Evolutionary conservation across 2,797 vertebrate genomes (phyloP).

Genomic region (Sebastes kiyomatsui): DNA sequence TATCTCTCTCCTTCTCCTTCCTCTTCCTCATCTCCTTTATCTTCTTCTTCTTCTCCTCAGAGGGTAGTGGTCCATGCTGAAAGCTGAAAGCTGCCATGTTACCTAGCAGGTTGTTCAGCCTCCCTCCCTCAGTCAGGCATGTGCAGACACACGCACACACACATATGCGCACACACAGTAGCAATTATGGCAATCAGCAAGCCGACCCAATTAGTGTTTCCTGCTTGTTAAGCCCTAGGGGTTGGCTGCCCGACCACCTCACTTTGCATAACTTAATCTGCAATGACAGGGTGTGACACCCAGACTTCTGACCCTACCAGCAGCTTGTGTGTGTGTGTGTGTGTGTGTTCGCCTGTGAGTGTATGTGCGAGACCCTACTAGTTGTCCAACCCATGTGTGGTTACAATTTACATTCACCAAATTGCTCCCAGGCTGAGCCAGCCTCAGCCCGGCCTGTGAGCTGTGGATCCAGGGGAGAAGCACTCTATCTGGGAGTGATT

Average conservation of each 20-base stretch:
- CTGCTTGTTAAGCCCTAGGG: constrained; percentile 88
- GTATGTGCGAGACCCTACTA: constrained; percentile 80
- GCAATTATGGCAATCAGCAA: constrained; percentile 99
- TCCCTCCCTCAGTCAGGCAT: constrained; percentile 80
- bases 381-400: constrained; percentile 88
- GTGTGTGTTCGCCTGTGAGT: constrained; percentile 30
- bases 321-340: constrained; percentile 68
- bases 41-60: constrained; percentile 39
- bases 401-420: constrained; percentile 93
- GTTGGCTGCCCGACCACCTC: constrained; percentile 86
- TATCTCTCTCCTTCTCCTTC: constrained; percentile 7
- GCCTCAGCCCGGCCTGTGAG: constrained; percentile 34
- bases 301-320: constrained; percentile 92
- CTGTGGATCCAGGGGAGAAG: constrained; percentile 65
- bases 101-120: constrained; percentile 80
- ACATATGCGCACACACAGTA: constrained; percentile 90
- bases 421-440: constrained; percentile 86
- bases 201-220: constrained; percentile 89
- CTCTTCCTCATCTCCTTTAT: constrained; percentile 24
- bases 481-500: constrained; percentile 66
- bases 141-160: constrained; percentile 83
- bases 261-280: constrained; percentile 98
- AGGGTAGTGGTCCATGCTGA: constrained; percentile 46
- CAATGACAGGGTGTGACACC: constrained; percentile 98
- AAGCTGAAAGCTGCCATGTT: constrained; percentile 66